Conservation (phyloP, 2,888 invertebrate genomes). For the Tuberolachnus salignus region DNA sequence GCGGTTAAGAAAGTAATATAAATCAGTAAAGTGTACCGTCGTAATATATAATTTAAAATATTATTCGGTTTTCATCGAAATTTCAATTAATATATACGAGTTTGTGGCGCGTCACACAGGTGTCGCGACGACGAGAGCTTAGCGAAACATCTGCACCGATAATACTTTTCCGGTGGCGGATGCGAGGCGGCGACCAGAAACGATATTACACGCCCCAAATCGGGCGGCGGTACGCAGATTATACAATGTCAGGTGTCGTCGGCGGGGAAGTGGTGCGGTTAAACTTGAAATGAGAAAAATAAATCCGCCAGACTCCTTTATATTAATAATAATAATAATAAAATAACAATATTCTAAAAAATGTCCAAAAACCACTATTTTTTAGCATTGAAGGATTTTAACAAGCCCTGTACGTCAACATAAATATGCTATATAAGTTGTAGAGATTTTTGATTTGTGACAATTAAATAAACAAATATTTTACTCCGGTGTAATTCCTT, state of each 20-base stretch:
- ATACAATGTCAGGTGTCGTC: neutral
- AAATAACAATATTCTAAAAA: no score
- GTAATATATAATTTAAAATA: neutral
- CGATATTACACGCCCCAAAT: neutral
- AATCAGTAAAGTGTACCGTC: neutral
- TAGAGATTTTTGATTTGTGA: no score
- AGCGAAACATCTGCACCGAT: constrained; percentile 12
- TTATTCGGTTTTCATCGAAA: neutral
- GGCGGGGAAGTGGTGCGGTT: no score
- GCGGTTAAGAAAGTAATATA: neutral
- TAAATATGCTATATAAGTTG: no score
- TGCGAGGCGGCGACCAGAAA: neutral
- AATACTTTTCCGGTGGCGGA: neutral
- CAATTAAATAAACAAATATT: no score
- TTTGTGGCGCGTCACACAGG: constrained; percentile 12
- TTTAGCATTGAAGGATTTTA: no score
- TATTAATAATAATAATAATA: no score
- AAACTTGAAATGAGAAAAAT: constrained; percentile 10
- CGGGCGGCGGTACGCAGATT: neutral
- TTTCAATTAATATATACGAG: constrained; percentile 17
- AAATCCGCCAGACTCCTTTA: constrained; percentile 5
- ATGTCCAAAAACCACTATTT: neutral
- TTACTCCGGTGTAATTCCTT: no score
- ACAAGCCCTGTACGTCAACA: no score
- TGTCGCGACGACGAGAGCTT: neutral